phyloP scores from a whole-genome alignment of 1,140 invertebrate species.

The Wasmannia auropunctata region DNA sequence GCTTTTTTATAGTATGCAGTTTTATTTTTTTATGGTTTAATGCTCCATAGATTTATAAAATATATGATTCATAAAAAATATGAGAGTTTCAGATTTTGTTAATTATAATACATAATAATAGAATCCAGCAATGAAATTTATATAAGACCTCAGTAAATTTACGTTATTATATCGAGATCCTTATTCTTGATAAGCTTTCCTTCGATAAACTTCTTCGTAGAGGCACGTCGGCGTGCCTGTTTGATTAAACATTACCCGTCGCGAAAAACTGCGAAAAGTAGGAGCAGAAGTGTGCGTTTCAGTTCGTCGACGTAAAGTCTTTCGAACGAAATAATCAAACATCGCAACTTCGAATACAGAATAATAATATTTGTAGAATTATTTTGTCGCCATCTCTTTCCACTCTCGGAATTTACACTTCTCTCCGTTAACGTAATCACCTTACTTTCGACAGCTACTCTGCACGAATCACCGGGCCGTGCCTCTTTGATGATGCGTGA shows the following conservation, averaged over 20 bases:
- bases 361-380: neutral
- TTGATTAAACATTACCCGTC: slow-evolving; percentile 15
- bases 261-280: slow-evolving; percentile 2
- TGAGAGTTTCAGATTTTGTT: neutral
- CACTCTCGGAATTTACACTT: neutral
- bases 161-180: neutral
- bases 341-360: neutral
- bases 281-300: neutral
- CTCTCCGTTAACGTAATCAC: neutral
- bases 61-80: neutral
- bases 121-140: neutral
- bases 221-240: neutral
- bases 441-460: neutral
- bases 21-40: neutral
- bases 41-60: neutral
- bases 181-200: slow-evolving; percentile 10
- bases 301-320: neutral
- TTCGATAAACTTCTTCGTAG: neutral
- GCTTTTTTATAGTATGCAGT: neutral
- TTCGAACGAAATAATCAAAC: slow-evolving; percentile 2
- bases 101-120: neutral
- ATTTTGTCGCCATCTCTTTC: neutral
- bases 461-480: neutral
- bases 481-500: slow-evolving; percentile 4
- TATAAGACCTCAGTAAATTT: neutral